Evolutionary conservation across 2,797 vertebrate genomes (phyloP).

Genomic region (Vireo griseus): DNA sequence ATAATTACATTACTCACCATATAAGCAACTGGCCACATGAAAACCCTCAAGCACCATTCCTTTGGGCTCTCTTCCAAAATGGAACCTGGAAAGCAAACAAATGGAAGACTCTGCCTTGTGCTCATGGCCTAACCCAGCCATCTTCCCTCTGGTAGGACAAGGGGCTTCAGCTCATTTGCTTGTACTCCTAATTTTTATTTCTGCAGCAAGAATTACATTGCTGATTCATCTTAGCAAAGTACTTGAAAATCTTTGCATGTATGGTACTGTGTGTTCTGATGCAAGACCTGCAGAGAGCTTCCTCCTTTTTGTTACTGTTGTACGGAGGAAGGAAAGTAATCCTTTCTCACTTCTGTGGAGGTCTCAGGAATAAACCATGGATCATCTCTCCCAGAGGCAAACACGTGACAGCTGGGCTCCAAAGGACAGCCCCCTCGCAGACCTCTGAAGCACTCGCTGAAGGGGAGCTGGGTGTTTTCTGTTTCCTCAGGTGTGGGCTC

Average conservation of each 20-base stretch:
- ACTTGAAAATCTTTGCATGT: background rate
- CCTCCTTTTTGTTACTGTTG: background rate
- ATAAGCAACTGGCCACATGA: background rate
- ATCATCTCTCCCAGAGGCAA: background rate
- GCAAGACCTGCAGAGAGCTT: background rate
- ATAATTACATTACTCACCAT: background rate
- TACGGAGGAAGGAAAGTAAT: background rate
- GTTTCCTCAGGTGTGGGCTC: background rate
- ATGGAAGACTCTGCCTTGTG: background rate
- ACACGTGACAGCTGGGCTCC: background rate
- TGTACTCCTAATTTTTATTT: background rate
- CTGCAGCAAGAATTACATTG: background rate
- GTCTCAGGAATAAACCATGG: background rate
- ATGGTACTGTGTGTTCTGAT: background rate
- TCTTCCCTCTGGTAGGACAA: background rate
- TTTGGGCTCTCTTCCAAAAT: background rate
- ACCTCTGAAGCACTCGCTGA: background rate
- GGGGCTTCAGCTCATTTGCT: background rate
- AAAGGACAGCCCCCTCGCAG: background rate
- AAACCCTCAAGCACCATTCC: background rate
- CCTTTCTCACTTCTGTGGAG: background rate
- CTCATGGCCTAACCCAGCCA: background rate
- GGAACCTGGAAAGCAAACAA: background rate
- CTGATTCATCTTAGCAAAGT: background rate
- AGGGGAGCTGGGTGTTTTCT: background rate